A percentile compares a stretch with the other conserved stretches of the same genome.
Evolutionary conservation across 2,113 vertebrate species (phyloP).

Genomic region (Anser cygnoides): DNA sequence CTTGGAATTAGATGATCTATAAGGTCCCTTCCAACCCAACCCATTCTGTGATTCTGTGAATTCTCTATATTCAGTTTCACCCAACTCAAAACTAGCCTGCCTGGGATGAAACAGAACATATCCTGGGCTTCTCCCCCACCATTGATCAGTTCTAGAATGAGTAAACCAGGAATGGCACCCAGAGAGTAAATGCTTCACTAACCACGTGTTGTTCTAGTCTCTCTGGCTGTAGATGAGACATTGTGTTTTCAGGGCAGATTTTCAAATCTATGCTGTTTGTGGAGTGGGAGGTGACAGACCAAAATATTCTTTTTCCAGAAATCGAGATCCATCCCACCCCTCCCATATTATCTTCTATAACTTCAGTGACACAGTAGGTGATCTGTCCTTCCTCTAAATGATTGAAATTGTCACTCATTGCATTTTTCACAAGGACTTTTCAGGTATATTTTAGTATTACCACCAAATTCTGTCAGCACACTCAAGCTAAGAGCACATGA

Average conservation of each 20-base stretch:
- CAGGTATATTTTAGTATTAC: neutral
- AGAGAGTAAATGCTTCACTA: neutral
- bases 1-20: no score
- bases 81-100: neutral
- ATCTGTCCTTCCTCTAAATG: constrained; percentile 2
- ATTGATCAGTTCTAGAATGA: neutral
- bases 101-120: neutral
- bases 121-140: neutral
- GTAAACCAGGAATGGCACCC: neutral
- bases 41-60: neutral
- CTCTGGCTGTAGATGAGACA: neutral
- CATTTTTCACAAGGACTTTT: constrained; percentile 36
- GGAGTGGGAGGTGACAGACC: rapidly evolving
- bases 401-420: neutral
- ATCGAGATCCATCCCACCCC: rapidly evolving
- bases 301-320: neutral
- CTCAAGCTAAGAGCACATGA: neutral
- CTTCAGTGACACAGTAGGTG: neutral
- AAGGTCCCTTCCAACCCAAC: no score
- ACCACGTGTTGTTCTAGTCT: neutral
- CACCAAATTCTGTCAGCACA: neutral
- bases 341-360: neutral
- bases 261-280: neutral
- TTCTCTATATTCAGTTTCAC: neutral
- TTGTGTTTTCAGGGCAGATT: neutral